These are phyloP conservation scores for Nesidiocoris tenuis DNA, from an alignment of 2,888 invertebrate species.

Conservation along the genomic window DNA sequence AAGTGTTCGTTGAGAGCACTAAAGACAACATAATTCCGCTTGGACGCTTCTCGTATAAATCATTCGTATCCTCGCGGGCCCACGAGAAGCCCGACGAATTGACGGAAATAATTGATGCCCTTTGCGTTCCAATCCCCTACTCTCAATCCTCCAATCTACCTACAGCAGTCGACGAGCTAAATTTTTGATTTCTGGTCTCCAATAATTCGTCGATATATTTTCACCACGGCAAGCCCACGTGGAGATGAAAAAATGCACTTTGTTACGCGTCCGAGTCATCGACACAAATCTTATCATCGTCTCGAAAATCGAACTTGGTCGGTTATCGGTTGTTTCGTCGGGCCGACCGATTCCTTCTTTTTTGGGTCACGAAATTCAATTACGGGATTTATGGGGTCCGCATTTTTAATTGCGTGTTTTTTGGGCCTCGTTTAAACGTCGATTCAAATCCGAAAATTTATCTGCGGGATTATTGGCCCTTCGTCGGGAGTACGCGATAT, in stretches of 20 bases:
- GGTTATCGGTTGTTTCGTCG: conserved; percentile 4
- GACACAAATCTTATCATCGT: conserved; percentile 23
- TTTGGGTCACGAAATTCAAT: conserved; percentile 9
- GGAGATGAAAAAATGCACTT: conserved; percentile 10
- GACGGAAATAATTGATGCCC: conserved; percentile 20
- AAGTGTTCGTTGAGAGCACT: background rate
- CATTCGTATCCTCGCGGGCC: conserved; percentile 2
- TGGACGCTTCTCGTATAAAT: conserved; percentile 14
- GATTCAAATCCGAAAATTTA: conserved; percentile 24
- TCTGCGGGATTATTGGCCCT: conserved; percentile 14
- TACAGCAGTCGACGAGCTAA: conserved; percentile 8
- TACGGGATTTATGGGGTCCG: conserved; percentile 11
- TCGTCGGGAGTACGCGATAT: too few relatives aligned
- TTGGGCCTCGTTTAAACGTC: conserved; percentile 9
- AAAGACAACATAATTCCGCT: conserved; percentile 18
- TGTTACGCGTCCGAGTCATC: conserved; percentile 11
- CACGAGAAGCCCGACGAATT: background rate
- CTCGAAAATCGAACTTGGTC: conserved; percentile 12
- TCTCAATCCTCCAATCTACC: background rate
- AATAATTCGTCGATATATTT: conserved; percentile 22
- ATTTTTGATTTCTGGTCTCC: conserved; percentile 21
- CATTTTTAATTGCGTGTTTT: conserved; percentile 15
- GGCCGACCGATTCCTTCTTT: background rate
- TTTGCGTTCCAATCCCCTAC: background rate
- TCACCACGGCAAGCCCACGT: background rate